These are phyloP conservation scores for Melospiza georgiana DNA, from an alignment of 2,113 vertebrate species.

Conservation along the genomic window DNA sequence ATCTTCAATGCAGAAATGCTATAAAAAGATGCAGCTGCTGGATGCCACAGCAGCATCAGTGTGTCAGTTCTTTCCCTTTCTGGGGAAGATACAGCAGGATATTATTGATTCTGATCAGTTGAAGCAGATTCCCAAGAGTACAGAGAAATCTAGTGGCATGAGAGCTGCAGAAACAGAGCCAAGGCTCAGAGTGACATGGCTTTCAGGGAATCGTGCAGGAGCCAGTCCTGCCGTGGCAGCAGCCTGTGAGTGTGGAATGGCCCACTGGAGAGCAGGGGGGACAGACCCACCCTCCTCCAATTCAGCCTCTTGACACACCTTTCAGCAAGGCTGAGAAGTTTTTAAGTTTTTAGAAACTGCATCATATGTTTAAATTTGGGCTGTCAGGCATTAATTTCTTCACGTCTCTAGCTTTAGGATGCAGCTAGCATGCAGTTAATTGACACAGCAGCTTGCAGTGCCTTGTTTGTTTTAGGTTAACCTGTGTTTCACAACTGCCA, in stretches of 20 bases:
- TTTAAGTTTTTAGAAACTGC: background rate
- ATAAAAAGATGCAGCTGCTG: background rate
- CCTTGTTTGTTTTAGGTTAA: background rate
- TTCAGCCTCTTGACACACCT: background rate
- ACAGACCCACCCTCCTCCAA: accelerated
- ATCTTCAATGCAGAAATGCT: background rate
- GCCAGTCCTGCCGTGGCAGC: background rate
- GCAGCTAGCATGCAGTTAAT: background rate
- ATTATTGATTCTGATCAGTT: background rate
- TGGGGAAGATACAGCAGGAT: background rate
- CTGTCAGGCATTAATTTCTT: background rate
- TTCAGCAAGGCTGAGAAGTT: background rate
- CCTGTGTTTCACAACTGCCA: background rate
- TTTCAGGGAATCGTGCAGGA: accelerated
- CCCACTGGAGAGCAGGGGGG: background rate
- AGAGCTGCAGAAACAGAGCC: background rate
- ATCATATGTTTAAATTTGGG: background rate
- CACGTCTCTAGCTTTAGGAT: background rate
- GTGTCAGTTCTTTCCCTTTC: background rate
- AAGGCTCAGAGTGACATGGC: background rate
- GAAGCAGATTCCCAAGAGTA: background rate
- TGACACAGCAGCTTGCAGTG: background rate
- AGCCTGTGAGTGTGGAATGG: background rate
- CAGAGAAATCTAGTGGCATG: background rate
- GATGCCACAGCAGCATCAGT: background rate